Evolutionary conservation across 2,113 vertebrate genomes (phyloP).

Genomic region (Labrus mixtus): DNA sequence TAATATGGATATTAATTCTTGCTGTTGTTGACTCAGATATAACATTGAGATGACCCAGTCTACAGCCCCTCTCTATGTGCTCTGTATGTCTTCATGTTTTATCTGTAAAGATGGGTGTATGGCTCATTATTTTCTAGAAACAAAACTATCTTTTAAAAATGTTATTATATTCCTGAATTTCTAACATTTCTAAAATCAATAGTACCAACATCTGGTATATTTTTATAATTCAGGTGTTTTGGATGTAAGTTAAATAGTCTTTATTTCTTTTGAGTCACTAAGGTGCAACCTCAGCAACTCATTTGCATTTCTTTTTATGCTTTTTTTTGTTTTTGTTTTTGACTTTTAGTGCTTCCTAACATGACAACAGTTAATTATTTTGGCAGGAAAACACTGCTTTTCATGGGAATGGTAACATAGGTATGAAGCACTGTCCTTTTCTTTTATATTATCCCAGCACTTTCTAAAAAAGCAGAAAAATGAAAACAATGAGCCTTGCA

Average conservation of each 20-base stretch:
- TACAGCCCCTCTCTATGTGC: conserved; percentile 42
- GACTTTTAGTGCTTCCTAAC: no score
- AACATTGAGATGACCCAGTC: conserved; percentile 56
- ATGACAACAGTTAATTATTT: no score
- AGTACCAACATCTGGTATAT: background rate
- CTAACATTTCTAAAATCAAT: background rate
- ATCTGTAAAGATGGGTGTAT: conserved; percentile 21
- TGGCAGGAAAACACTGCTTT: no score
- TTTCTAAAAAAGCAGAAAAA: background rate
- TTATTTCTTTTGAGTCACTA: background rate
- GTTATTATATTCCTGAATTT: background rate
- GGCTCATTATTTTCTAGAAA: conserved; percentile 58
- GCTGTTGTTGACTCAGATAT: conserved; percentile 50
- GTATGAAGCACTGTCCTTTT: background rate
- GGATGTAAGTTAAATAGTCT: no score
- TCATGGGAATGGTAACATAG: no score
- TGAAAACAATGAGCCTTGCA: conserved; percentile 49
- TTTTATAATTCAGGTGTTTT: background rate
- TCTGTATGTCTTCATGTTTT: conserved; percentile 29
- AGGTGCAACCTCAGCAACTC: no score
- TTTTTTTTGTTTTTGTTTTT: no score
- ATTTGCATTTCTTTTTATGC: no score
- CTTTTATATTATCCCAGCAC: background rate
- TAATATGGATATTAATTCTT: conserved; percentile 38
- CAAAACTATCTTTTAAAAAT: background rate